Conservation (phyloP, 2,113 vertebrate genomes). For the Euleptes europaea region DNA sequence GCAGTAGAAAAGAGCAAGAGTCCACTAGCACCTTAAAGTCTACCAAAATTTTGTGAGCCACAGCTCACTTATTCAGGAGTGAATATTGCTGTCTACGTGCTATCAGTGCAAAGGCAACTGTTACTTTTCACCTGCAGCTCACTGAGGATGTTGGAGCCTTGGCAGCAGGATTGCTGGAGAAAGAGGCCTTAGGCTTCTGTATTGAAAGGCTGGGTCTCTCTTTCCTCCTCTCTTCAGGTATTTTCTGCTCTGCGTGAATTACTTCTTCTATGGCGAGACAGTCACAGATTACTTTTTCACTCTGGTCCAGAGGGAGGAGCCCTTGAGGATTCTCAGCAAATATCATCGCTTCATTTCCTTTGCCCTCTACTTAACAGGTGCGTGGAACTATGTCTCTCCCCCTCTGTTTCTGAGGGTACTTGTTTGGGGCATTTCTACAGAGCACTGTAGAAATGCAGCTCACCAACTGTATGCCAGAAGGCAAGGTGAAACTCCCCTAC, state of each 20-base stretch:
- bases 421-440: neutral
- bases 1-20: no score
- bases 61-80: no score
- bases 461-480: neutral
- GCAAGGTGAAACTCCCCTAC: neutral
- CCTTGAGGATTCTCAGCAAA: constrained; percentile 95
- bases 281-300: constrained; percentile 98
- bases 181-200: neutral
- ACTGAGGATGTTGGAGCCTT: neutral
- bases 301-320: constrained; percentile 95
- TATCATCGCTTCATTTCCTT: constrained; percentile 99
- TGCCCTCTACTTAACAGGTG: constrained; percentile 94
- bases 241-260: constrained; percentile 96
- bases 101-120: no score
- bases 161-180: neutral
- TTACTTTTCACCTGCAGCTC: no score
- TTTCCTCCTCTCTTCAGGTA: constrained; percentile 80
- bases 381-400: neutral
- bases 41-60: no score
- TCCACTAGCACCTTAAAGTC: no score
- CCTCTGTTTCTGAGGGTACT: neutral
- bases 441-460: neutral
- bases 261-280: constrained; percentile 98
- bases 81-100: no score
- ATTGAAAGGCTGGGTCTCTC: neutral